Base-by-base conservation (phyloP, 2,797 vertebrate genomes). In the Sciurus carolinensis region DNA sequence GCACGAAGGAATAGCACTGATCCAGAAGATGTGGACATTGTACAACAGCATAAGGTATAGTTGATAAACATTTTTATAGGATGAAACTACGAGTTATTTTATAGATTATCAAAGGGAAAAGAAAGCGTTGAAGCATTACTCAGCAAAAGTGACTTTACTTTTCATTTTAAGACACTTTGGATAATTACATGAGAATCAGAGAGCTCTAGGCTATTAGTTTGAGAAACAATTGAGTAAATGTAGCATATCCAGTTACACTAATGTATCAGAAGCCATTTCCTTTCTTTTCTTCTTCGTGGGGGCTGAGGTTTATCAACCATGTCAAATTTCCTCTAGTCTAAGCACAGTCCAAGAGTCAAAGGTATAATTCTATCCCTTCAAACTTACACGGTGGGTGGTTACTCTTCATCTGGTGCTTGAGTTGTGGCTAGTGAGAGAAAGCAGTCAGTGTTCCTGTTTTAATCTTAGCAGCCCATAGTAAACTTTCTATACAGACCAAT, bases 31-130 rank as follows among this genome's bases (percentile, higher is more conserved):
- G 3, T 7, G 86, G 73, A 97, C 22, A 85, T 91, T 81, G 54
- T 28, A 93, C 80, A 64, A 54, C 93, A 91, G 24, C 52, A 67
- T 2, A 97, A 98, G 98, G 98, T 98, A 98, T 36, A 33, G 81
- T 71, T 76, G 18, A 79, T 91, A 54, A 24, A 42, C 1, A 13
- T 90, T 66, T 91, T 87, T 76, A 57, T 36, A 92, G 9, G 77
- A 71, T n/a, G 0, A 3, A 20, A 11, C 95, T 95, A 7, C 26
- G 96, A n/a, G 13, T 30, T 77, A 18, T 95, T 97, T 86, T 98
- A 81, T 47, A 88, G 62, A 84, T 90, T 66, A 81, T 47, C 81
- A 67, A 75, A 97, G 28, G 17, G 66, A 3, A 28, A 42, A 80
- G 72, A 95, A 0, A 81, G n/a, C 96, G 20, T 17, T 95, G 64